These are phyloP conservation scores for Salvelinus fontinalis DNA, from an alignment of 2,113 vertebrate species.

Conservation along the genomic window DNA sequence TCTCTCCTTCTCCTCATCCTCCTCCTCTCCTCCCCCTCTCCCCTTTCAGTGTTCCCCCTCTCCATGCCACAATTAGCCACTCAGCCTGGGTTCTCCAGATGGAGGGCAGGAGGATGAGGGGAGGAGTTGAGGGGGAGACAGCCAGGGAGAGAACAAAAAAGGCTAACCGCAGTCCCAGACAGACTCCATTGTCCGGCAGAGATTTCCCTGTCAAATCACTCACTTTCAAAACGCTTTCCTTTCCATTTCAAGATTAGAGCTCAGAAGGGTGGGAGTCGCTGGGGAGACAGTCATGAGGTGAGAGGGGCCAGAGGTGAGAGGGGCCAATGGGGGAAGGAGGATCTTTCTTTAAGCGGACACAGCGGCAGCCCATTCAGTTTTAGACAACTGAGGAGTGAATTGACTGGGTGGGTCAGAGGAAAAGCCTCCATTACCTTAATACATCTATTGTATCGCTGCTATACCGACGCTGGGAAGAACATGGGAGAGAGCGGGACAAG, in stretches of 20 bases:
- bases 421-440: conserved; percentile 57
- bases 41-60: not conserved
- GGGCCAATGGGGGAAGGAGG: conserved; percentile 20
- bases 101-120: not conserved
- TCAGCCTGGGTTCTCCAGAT: not conserved
- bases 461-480: conserved; percentile 3
- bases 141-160: conserved; percentile 1
- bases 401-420: conserved; percentile 52
- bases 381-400: conserved; percentile 56
- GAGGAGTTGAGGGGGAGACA: conserved; percentile 22
- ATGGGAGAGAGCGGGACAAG: conserved; percentile 6
- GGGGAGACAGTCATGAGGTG: conserved; percentile 24
- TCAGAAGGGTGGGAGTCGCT: conserved; percentile 5
- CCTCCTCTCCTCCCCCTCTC: not conserved
- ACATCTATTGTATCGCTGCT: conserved; percentile 52
- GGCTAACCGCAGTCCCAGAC: conserved; percentile 25
- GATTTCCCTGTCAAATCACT: conserved; percentile 44
- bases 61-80: not conserved
- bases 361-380: conserved; percentile 55
- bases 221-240: conserved; percentile 53
- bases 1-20: not conserved
- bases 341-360: conserved; percentile 44
- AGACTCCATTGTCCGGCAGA: conserved; percentile 42
- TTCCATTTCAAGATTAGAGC: conserved; percentile 60
- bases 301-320: not conserved